Evolutionary conservation across 2,888 invertebrate species (phyloP).

Genomic region (Dryobotodes eremita): DNA sequence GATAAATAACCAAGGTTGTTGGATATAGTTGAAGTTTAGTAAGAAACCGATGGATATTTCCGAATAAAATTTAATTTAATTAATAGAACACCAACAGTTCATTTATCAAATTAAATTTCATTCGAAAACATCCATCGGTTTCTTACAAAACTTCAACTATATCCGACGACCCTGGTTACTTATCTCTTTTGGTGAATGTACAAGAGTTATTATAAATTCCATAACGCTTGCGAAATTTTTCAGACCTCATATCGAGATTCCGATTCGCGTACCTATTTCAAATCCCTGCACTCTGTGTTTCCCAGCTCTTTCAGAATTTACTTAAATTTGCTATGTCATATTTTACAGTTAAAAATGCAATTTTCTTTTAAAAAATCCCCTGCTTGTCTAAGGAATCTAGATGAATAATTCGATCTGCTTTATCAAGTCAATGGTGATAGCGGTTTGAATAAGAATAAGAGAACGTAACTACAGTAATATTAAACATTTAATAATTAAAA

Average conservation of each 20-base stretch:
- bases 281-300: conserved; percentile 8
- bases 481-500: background rate
- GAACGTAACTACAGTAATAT: background rate
- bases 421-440: conserved; percentile 24
- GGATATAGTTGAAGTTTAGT: too few relatives aligned
- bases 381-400: conserved; percentile 35
- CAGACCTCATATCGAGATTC: conserved; percentile 19
- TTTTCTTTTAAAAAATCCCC: conserved; percentile 40
- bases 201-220: conserved; percentile 41
- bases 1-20: too few relatives aligned
- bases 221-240: conserved; percentile 16
- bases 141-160: too few relatives aligned
- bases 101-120: too few relatives aligned
- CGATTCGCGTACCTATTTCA: background rate
- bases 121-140: too few relatives aligned
- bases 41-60: too few relatives aligned
- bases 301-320: background rate
- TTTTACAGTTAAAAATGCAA: conserved; percentile 36
- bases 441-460: background rate
- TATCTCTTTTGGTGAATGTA: too few relatives aligned
- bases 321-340: background rate
- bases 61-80: too few relatives aligned
- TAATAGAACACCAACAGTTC: too few relatives aligned
- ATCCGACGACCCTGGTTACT: too few relatives aligned
- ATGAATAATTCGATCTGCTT: conserved; percentile 32